Evolutionary conservation across 1,140 invertebrate genomes (phyloP).

Genomic region (Tetramorium alpestre): DNA sequence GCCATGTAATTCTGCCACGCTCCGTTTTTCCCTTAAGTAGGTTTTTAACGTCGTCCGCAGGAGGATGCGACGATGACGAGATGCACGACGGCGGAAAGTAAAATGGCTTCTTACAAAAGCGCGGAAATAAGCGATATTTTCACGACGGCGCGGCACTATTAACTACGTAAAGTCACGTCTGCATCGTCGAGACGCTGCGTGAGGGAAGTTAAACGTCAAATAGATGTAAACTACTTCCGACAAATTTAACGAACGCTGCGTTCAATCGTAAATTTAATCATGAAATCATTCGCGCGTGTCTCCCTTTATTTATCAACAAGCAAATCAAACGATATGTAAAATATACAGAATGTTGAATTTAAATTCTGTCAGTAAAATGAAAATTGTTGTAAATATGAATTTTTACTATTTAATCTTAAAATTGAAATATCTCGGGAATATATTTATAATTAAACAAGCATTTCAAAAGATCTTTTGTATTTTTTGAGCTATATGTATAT

Average conservation of each 20-base stretch:
- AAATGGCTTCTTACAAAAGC: conserved; percentile 35
- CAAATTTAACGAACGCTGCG: neutral
- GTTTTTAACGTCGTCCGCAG: conserved; percentile 47
- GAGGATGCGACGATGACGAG: conserved; percentile 33
- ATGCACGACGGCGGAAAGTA: neutral
- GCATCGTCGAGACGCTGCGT: neutral
- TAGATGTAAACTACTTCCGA: conserved; percentile 3
- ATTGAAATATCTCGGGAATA: neutral
- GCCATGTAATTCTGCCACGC: neutral
- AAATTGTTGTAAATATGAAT: neutral
- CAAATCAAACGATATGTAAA: neutral
- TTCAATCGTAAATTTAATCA: neutral
- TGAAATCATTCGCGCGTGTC: neutral
- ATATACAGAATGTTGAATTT: neutral
- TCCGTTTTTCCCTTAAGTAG: conserved; percentile 36
- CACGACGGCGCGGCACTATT: neutral
- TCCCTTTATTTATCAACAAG: neutral
- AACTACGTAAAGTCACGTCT: neutral
- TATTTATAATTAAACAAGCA: neutral
- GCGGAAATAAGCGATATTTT: conserved; percentile 30
- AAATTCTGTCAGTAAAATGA: neutral
- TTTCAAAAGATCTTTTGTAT: neutral
- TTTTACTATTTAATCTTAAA: neutral
- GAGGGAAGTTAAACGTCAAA: conserved; percentile 16
- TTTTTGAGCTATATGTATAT: neutral